These are phyloP conservation scores for Lagopus leucura DNA, from an alignment of 2,113 vertebrate genomes.

Conservation along the genomic window DNA sequence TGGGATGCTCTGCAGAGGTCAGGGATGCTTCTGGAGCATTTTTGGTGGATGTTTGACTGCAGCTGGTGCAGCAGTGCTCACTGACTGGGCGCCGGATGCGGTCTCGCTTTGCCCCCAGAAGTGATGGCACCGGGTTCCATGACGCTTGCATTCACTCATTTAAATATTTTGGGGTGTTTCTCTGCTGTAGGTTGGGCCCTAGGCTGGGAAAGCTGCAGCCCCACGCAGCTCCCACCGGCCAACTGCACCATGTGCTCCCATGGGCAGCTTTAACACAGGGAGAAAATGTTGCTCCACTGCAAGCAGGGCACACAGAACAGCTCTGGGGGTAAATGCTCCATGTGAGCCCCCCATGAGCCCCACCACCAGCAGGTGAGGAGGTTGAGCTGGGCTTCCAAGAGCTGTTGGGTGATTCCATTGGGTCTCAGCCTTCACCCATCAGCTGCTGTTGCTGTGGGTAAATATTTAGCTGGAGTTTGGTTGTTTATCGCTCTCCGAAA, in stretches of 20 bases:
- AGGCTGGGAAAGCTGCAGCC: background rate
- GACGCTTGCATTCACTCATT: background rate
- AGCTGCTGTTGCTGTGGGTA: background rate
- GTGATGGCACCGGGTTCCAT: background rate
- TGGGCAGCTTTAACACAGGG: background rate
- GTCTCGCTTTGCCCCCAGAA: background rate
- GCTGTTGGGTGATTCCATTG: fast-evolving
- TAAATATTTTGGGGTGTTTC: background rate
- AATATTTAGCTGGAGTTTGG: background rate
- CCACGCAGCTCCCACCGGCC: fast-evolving
- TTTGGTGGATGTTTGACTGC: fast-evolving
- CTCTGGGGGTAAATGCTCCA: background rate
- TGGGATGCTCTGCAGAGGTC: background rate
- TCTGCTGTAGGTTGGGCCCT: background rate
- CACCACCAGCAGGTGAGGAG: background rate
- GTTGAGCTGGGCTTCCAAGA: background rate
- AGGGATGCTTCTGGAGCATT: fast-evolving
- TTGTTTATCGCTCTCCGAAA: background rate
- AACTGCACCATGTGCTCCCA: too few relatives aligned
- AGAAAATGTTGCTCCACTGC: background rate
- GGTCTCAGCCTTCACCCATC: background rate
- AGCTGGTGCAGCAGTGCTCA: fast-evolving
- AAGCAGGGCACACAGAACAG: background rate
- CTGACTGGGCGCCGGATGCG: background rate
- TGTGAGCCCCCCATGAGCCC: background rate